Base-by-base conservation (phyloP, 2,797 vertebrate genomes). In the Eutrigla gurnardus region DNA sequence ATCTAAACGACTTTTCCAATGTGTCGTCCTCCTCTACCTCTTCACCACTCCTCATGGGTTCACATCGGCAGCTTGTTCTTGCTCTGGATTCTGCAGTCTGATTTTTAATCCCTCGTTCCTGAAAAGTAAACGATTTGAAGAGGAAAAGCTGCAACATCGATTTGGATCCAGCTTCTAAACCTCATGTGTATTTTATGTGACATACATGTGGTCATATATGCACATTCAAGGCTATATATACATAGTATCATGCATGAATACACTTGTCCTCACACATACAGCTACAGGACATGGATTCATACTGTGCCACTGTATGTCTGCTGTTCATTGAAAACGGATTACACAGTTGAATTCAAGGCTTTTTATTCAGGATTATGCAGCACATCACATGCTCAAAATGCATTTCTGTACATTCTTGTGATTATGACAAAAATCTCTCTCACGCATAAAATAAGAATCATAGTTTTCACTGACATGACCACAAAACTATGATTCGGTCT, bases 1-100 rank as follows among this genome's bases (percentile, higher is more conserved):
- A 1, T 59, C 50, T 69, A 37, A 61, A 77, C 62, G 64, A 73
- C 35, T 70, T 80, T 36, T 36, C 47, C 47, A 70, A 10, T 12
- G 10, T 6, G 0, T 70, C 37, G 58, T 58, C 36, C 0, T 42
- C 61, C 47, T 65, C 43, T 47, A 18, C 10, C 10, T 59, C 35
- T 8, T 35, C 42, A 39, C 37, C 13, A 15, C 59, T 72, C 49
- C 1, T 59, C 7, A 1, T n/a, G 43, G n/a, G 54, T 80, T 77
- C 37, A 68, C 39, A 37, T 73, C 33, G 35, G 63, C 18, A 36
- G 15, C 54, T 52, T 37, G 3, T 63, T 66, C 9, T 67, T 66
- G 42, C 47, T 50, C 58, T 57, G 45, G 68, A 54, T 40, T 13
- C 35, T 43, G 13, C n/a, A 2, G 6, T 49, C 33, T 5, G 6